phyloP scores from a whole-genome alignment of 2,888 invertebrate genomes.

The Heliconius erato region DNA sequence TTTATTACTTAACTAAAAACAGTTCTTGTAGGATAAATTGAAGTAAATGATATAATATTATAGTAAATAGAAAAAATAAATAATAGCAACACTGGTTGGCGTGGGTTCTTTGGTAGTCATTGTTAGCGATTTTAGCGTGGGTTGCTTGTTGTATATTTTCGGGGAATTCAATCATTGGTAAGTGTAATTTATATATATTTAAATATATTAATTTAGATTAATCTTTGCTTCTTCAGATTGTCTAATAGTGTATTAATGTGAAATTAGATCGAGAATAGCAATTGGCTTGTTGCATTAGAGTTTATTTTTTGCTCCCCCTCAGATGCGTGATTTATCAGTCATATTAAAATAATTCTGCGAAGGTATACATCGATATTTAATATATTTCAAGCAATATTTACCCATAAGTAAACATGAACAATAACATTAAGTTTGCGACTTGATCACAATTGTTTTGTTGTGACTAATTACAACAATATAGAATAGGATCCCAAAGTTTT shows the following conservation, averaged over 20 bases:
- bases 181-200: slow-evolving; percentile 37
- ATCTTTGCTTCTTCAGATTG: background rate
- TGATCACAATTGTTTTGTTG: slow-evolving; percentile 25
- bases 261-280: background rate
- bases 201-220: slow-evolving; percentile 44
- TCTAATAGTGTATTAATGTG: background rate
- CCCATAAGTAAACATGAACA: background rate
- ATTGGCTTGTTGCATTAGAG: slow-evolving; percentile 10
- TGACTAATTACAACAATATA: slow-evolving; percentile 11
- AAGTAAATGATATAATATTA: slow-evolving; percentile 55
- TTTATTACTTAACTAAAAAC: background rate
- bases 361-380: slow-evolving; percentile 6
- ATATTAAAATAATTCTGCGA: slow-evolving; percentile 29
- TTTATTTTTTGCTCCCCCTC: slow-evolving; percentile 33
- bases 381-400: background rate
- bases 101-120: slow-evolving; percentile 75
- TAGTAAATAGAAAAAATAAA: slow-evolving; percentile 43
- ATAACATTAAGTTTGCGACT: slow-evolving; percentile 9
- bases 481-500: background rate
- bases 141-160: slow-evolving; percentile 61
- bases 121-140: slow-evolving; percentile 74
- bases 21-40: background rate
- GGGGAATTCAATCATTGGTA: slow-evolving; percentile 53
- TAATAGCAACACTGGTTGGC: slow-evolving; percentile 77
- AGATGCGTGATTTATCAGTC: slow-evolving; percentile 36